Conservation (phyloP, 1,140 invertebrate species). For the Lepidurus apus region DNA sequence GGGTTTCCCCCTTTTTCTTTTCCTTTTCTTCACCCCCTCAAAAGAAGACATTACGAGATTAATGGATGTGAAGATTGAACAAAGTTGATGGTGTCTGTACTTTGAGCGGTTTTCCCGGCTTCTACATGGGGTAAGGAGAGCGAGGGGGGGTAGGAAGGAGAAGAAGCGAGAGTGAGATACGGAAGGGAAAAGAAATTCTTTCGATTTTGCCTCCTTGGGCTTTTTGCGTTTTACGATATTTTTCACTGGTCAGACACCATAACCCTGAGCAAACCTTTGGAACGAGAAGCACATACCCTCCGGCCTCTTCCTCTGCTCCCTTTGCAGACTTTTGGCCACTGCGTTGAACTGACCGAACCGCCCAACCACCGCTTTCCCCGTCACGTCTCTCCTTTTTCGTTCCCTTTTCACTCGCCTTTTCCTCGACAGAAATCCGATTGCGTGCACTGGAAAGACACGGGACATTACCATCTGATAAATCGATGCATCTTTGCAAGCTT, state of each 20-base stretch:
- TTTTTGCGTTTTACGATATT: not conserved
- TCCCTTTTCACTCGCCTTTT: not conserved
- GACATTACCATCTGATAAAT: not conserved
- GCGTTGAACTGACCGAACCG: not conserved
- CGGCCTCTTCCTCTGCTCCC: not conserved
- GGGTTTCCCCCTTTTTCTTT: not conserved
- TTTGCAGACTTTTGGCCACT: not conserved
- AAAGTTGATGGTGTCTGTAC: not conserved
- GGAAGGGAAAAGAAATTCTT: not conserved
- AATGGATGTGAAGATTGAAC: not conserved
- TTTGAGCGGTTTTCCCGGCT: not conserved
- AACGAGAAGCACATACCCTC: not conserved
- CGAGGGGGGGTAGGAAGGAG: not conserved
- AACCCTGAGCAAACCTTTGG: not conserved
- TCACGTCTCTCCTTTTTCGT: not conserved
- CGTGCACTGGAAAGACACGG: not conserved
- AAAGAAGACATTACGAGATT: not conserved
- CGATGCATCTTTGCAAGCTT: not conserved
- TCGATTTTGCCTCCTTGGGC: not conserved
- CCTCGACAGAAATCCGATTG: not conserved
- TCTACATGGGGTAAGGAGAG: not conserved
- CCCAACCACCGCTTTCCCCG: not conserved
- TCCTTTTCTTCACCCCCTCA: not conserved
- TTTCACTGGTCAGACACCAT: not conserved
- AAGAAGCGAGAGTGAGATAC: not conserved